These are phyloP conservation scores for Drosophila sp. DNA, from an alignment of 1,140 invertebrate genomes.

Conservation along the genomic window DNA sequence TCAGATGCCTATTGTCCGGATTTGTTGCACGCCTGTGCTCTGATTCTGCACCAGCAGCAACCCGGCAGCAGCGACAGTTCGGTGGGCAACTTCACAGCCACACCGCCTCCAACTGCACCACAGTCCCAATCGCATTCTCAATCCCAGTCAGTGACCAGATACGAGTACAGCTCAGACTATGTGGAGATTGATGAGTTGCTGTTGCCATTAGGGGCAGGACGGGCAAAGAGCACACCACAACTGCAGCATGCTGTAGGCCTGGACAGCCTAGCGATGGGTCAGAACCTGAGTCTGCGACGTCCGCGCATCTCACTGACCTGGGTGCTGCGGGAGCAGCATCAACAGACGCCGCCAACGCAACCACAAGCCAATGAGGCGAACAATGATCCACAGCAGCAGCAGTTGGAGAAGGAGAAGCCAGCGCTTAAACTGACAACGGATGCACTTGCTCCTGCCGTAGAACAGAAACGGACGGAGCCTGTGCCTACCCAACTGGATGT, in stretches of 20 bases:
- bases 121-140: conserved; percentile 4
- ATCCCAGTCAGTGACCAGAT: conserved; percentile 16
- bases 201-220: conserved; percentile 58
- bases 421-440: conserved; percentile 23
- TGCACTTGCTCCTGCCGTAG: neutral
- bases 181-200: conserved; percentile 80
- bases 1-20: conserved; percentile 83
- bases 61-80: conserved; percentile 78
- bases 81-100: conserved; percentile 78
- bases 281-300: conserved; percentile 86
- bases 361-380: conserved; percentile 44
- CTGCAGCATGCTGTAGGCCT: conserved; percentile 63
- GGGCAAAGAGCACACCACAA: conserved; percentile 74
- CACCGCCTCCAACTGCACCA: conserved; percentile 56
- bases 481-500: conserved; percentile 71
- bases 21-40: conserved; percentile 74
- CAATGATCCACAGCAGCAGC: conserved; percentile 12
- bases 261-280: conserved; percentile 85
- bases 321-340: conserved; percentile 87
- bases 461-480: conserved; percentile 49
- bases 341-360: conserved; percentile 40
- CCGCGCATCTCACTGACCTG: conserved; percentile 90
- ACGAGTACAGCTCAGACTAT: conserved; percentile 78
- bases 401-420: conserved; percentile 42
- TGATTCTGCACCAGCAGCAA: conserved; percentile 72